Conservation (phyloP, 2,113 vertebrate species). For the Dinomys branickii region DNA sequence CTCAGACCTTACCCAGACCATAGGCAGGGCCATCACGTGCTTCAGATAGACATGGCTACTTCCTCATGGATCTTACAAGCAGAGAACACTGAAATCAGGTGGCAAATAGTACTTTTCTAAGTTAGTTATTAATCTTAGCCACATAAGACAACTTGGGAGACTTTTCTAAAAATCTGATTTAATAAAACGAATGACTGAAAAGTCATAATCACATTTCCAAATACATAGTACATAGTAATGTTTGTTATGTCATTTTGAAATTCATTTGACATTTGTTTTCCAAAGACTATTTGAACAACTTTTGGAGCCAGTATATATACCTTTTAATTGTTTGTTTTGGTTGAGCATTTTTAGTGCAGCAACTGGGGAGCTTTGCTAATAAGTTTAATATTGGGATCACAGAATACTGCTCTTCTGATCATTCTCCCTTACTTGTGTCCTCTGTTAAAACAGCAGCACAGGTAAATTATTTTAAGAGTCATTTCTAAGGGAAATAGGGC, state of each 20-base stretch:
- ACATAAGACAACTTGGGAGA: background rate
- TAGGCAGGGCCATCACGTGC: background rate
- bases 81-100: fast-evolving
- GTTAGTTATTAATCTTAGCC: background rate
- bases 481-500: slow-evolving; percentile 25
- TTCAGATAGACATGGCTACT: background rate
- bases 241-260: slow-evolving; percentile 38
- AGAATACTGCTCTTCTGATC: background rate
- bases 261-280: slow-evolving; percentile 47
- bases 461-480: slow-evolving; percentile 53
- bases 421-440: slow-evolving; percentile 1
- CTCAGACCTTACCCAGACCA: background rate
- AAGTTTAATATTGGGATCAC: background rate
- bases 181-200: too few relatives aligned
- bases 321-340: background rate
- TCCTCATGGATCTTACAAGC: background rate
- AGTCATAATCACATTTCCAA: slow-evolving; percentile 43
- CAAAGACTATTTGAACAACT: slow-evolving; percentile 33
- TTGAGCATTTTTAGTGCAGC: slow-evolving; percentile 20
- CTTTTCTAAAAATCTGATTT: background rate
- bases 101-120: background rate
- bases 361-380: background rate
- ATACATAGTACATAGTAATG: background rate
- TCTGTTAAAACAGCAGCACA: slow-evolving; percentile 33
- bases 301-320: background rate